Evolutionary conservation across 2,113 vertebrate genomes (phyloP).

Genomic region (Chionomys nivalis): DNA sequence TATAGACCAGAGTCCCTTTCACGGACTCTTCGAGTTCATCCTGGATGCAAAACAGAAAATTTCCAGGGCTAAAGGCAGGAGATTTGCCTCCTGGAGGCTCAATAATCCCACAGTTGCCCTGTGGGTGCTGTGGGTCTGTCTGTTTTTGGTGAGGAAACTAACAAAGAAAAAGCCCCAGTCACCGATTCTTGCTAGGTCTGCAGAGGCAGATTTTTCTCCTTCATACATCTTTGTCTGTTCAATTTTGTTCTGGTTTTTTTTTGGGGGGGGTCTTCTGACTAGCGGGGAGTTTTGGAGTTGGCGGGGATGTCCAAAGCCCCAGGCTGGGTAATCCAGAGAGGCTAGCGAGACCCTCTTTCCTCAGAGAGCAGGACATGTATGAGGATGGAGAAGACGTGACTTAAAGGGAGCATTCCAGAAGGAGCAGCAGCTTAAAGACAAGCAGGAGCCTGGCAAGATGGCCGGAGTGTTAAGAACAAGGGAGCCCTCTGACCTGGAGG

Average conservation of each 20-base stretch:
- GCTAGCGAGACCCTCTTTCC: background rate
- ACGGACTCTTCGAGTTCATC: conserved; percentile 39
- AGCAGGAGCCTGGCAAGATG: background rate
- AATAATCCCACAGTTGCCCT: background rate
- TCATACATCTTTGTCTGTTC: background rate
- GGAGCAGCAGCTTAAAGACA: conserved; percentile 20
- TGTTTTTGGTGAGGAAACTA: background rate
- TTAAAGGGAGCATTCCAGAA: conserved; percentile 25
- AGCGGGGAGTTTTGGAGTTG: background rate
- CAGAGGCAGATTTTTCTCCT: conserved; percentile 10
- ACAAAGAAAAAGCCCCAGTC: background rate
- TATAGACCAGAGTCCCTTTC: conserved; percentile 64
- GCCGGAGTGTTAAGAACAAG: background rate
- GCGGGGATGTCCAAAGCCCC: background rate
- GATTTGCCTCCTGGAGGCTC: background rate
- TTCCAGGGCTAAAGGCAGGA: conserved; percentile 18
- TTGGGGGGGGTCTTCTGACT: background rate
- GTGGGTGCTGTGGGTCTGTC: background rate
- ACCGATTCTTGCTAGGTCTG: background rate
- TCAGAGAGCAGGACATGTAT: background rate
- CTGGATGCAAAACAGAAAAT: conserved; percentile 65
- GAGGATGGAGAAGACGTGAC: background rate
- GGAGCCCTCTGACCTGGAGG: background rate
- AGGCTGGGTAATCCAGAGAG: background rate
- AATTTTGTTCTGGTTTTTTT: conserved; percentile 22